These are phyloP conservation scores for Echeneis naucrates DNA, from an alignment of 2,797 vertebrate species.

Conservation along the genomic window DNA sequence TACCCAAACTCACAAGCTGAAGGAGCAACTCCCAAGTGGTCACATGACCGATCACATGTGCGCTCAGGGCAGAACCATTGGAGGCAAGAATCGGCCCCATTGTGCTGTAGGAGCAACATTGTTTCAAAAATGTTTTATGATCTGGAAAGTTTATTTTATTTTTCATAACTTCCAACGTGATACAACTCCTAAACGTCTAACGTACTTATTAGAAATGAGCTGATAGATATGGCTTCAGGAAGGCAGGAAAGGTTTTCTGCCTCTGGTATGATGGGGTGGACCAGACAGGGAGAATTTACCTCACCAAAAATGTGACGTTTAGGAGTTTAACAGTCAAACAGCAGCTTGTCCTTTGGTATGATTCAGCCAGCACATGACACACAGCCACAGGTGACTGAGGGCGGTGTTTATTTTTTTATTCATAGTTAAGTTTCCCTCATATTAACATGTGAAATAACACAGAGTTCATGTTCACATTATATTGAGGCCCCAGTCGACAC, in stretches of 20 bases:
- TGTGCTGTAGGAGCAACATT: background rate
- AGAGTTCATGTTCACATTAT: conserved; percentile 1
- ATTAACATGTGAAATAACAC: background rate
- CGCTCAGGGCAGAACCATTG: background rate
- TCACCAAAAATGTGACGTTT: too few species aligned
- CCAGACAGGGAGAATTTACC: too few species aligned
- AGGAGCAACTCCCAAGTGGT: background rate
- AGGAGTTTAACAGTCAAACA: conserved; percentile 3
- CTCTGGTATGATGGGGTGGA: too few species aligned
- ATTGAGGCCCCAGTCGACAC: background rate
- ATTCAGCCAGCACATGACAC: background rate
- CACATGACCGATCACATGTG: background rate
- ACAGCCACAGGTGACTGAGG: conserved; percentile 15
- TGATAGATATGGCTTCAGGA: background rate
- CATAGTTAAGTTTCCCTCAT: conserved; percentile 9
- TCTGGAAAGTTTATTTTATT: too few species aligned
- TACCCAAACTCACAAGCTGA: background rate
- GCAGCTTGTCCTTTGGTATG: background rate
- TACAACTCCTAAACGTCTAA: too few species aligned
- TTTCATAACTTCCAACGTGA: too few species aligned
- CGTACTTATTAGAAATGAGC: too few species aligned
- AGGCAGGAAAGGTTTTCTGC: background rate
- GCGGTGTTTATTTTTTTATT: conserved; percentile 11
- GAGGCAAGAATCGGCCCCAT: background rate
- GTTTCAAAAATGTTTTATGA: too few species aligned